phyloP scores from a whole-genome alignment of 2,113 vertebrate species.

The Tragelaphus buxtoni region DNA sequence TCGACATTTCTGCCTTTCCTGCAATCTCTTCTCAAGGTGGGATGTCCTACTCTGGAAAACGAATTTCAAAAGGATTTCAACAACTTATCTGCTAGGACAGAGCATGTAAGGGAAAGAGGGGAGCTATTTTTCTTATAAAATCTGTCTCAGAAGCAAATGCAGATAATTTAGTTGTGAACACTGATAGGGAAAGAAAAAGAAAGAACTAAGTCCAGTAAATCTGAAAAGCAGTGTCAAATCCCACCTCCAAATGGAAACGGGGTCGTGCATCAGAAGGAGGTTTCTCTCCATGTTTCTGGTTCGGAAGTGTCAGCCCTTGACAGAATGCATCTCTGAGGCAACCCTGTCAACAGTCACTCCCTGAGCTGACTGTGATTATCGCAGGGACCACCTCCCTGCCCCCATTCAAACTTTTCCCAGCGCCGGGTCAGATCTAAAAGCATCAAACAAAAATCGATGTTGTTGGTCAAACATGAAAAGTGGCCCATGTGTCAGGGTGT shows the following conservation, averaged over 20 bases:
- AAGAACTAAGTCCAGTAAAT: rapidly evolving
- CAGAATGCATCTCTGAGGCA: rapidly evolving
- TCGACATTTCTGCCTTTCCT: not conserved
- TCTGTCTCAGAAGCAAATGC: not conserved
- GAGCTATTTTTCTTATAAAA: not conserved
- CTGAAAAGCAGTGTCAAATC: not conserved
- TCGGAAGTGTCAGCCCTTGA: rapidly evolving
- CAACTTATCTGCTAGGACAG: not conserved
- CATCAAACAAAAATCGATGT: not conserved
- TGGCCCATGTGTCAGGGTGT: rapidly evolving
- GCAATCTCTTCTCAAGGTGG: not conserved
- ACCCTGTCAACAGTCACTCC: rapidly evolving
- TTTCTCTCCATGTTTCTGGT: rapidly evolving
- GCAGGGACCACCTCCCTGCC: rapidly evolving
- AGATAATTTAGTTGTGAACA: not conserved
- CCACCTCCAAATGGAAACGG: rapidly evolving
- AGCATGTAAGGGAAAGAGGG: rapidly evolving
- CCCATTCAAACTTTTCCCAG: not conserved
- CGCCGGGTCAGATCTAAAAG: not conserved
- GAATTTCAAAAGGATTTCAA: not conserved
- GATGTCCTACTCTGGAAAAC: not conserved
- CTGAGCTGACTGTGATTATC: rapidly evolving
- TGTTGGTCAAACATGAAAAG: rapidly evolving
- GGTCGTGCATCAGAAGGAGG: rapidly evolving
- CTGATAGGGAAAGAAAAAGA: not conserved